These are phyloP conservation scores for Cheilinus undulatus DNA, from an alignment of 2,113 vertebrate species.

Conservation along the genomic window DNA sequence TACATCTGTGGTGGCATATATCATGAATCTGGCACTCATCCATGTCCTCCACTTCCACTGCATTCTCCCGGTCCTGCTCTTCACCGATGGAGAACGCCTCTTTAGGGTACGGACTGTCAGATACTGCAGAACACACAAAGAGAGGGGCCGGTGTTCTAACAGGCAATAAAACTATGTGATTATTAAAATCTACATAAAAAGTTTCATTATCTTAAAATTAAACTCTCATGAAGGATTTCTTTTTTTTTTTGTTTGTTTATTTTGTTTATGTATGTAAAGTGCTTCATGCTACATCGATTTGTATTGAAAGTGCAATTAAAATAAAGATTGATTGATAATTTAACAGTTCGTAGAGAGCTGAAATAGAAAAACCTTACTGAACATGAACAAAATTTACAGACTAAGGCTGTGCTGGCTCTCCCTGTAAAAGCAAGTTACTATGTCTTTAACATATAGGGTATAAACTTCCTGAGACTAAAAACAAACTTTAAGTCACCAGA, in stretches of 20 bases:
- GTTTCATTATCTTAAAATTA: neutral
- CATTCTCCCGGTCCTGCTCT: slow-evolving; percentile 75
- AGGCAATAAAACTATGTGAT: neutral
- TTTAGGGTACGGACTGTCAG: slow-evolving; percentile 84
- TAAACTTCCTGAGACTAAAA: too few species aligned
- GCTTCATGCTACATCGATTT: too few species aligned
- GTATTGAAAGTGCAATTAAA: too few species aligned
- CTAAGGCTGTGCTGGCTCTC: too few species aligned
- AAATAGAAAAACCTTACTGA: too few species aligned
- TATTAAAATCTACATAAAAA: neutral
- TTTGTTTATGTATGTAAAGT: slow-evolving; percentile 19
- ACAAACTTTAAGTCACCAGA: too few species aligned
- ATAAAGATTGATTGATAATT: too few species aligned
- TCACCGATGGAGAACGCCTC: slow-evolving; percentile 89
- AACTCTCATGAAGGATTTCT: too few species aligned
- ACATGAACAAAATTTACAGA: too few species aligned
- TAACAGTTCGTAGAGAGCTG: too few species aligned
- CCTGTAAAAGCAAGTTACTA: too few species aligned
- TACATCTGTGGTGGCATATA: slow-evolving; percentile 86
- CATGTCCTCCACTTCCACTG: slow-evolving; percentile 86
- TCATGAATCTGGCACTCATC: slow-evolving; percentile 89
- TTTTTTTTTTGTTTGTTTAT: neutral
- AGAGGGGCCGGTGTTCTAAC: neutral
- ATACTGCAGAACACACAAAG: slow-evolving; percentile 78
- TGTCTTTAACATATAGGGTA: too few species aligned